phyloP scores from a whole-genome alignment of 1,140 invertebrate genomes.

The Drosophila repletoides region DNA sequence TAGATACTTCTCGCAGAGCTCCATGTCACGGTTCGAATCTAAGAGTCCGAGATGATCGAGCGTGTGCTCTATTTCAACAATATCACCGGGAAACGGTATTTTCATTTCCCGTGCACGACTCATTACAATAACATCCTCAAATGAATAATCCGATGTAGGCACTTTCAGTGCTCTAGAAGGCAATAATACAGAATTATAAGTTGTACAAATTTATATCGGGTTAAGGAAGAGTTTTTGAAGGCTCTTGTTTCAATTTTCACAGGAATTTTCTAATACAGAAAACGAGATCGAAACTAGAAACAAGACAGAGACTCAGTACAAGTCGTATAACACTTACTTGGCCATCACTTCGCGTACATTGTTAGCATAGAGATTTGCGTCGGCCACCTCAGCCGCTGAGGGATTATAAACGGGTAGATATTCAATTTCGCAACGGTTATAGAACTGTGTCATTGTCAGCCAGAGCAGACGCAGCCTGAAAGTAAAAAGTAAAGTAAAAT shows the following conservation, averaged over 20 bases:
- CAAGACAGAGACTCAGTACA: no score
- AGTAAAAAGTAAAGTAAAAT: constrained; percentile 6
- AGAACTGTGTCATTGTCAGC: constrained; percentile 95
- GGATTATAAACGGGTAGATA: constrained; percentile 96
- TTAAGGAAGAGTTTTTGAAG: no score
- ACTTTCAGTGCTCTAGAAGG: constrained; percentile 88
- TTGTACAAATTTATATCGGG: no score
- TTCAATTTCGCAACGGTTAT: constrained; percentile 95
- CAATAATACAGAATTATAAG: neutral
- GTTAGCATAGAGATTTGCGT: constrained; percentile 94
- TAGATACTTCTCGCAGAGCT: constrained; percentile 55
- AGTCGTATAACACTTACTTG: constrained; percentile 90
- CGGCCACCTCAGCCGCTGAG: constrained; percentile 91
- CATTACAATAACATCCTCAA: constrained; percentile 94
- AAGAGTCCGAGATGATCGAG: constrained; percentile 85
- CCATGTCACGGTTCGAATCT: constrained; percentile 46
- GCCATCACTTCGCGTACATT: constrained; percentile 96
- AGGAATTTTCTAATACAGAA: no score
- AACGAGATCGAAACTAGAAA: no score
- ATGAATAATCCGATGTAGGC: constrained; percentile 95
- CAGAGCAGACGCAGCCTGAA: constrained; percentile 86
- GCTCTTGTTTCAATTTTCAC: no score
- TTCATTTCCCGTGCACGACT: constrained; percentile 91
- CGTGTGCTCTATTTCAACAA: constrained; percentile 91
- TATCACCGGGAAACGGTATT: constrained; percentile 88